Conservation (phyloP, 2,797 vertebrate genomes). For the Austrolebias charrua region DNA sequence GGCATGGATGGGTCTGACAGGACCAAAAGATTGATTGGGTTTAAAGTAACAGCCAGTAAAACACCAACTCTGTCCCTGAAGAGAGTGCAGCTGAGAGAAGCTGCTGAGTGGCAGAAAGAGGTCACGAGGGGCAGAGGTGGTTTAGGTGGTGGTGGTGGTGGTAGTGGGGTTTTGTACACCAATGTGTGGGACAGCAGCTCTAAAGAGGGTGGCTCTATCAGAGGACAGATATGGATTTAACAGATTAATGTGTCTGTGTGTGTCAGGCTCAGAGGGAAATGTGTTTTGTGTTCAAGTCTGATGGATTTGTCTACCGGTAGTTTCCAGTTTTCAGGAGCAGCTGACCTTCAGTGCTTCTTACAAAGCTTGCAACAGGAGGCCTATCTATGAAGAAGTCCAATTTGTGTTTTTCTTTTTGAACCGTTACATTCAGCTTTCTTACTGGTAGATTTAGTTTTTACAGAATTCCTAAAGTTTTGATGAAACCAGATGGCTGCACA, state of each 20-base stretch:
- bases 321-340: constrained; percentile 24
- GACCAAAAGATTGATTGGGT: constrained; percentile 36
- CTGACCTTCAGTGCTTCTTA: constrained; percentile 12
- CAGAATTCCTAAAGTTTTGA: constrained; percentile 23
- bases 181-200: background rate
- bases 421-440: background rate
- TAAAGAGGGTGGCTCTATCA: constrained; percentile 4
- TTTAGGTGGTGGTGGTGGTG: background rate
- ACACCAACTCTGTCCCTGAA: constrained; percentile 21
- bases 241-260: constrained; percentile 2
- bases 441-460: background rate
- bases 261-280: constrained; percentile 6
- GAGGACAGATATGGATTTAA: background rate
- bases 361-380: background rate
- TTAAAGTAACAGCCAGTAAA: constrained; percentile 14
- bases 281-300: constrained; percentile 13
- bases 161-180: too few relatives aligned
- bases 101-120: constrained; percentile 1
- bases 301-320: constrained; percentile 25
- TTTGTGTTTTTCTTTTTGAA: background rate
- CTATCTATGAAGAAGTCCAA: background rate
- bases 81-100: constrained; percentile 16
- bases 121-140: background rate
- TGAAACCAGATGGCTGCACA: constrained; percentile 14
- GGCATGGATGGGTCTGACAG: constrained; percentile 9